These are phyloP conservation scores for Pyrochroa serraticornis DNA, from an alignment of 2,888 invertebrate genomes.

Conservation along the genomic window DNA sequence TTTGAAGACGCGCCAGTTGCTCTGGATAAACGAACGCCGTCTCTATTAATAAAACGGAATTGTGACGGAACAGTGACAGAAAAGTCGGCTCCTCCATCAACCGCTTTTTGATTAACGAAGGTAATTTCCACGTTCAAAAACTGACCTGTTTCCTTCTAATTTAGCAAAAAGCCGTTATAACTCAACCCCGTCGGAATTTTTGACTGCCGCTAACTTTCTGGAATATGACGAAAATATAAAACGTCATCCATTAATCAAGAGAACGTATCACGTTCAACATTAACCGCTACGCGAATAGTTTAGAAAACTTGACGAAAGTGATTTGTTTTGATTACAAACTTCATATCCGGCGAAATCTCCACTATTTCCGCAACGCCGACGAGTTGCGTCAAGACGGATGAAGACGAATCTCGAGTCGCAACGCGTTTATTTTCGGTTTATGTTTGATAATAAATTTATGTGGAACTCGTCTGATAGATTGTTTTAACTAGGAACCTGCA, in stretches of 20 bases:
- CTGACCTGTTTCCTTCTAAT: background rate
- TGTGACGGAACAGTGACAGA: constrained; percentile 13
- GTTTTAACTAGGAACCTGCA: constrained; percentile 15
- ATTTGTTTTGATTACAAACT: constrained; percentile 16
- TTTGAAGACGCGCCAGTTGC: background rate
- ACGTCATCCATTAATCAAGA: constrained; percentile 4
- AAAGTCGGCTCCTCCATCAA: background rate
- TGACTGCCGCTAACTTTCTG: background rate
- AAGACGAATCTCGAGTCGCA: constrained; percentile 11
- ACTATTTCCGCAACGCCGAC: constrained; percentile 13
- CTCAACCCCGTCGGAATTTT: background rate
- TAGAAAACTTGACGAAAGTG: background rate
- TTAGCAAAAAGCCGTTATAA: background rate
- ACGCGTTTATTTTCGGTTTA: constrained; percentile 4
- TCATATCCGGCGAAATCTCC: constrained; percentile 7
- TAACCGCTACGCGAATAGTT: background rate
- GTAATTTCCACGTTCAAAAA: constrained; percentile 1
- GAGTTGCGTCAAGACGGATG: constrained; percentile 13
- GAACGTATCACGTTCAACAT: constrained; percentile 1
- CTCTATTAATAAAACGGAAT: constrained; percentile 16
- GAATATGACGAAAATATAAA: background rate
- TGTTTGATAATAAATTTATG: constrained; percentile 17
- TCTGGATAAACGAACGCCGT: constrained; percentile 10
- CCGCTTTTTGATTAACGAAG: constrained; percentile 19
- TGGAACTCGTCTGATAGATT: constrained; percentile 8